Conservation (phyloP, 2,888 invertebrate species). For the Thereva unica region DNA sequence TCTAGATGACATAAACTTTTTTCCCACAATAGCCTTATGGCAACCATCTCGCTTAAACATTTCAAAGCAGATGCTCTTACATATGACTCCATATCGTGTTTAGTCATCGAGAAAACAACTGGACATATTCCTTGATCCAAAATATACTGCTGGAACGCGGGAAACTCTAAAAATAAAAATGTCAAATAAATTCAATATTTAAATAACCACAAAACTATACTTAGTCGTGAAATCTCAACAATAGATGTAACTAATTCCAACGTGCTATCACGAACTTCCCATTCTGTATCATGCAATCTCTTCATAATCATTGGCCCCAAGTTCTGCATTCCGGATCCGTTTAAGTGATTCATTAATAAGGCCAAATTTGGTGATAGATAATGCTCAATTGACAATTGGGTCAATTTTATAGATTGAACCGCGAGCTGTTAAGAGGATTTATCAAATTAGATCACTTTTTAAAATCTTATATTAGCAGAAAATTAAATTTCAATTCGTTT, state of each 20-base stretch:
- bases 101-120: constrained; percentile 67
- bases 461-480: no score
- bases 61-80: constrained; percentile 76
- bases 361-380: constrained; percentile 79
- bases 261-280: constrained; percentile 81
- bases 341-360: constrained; percentile 68
- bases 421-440: constrained; percentile 63
- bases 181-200: not conserved
- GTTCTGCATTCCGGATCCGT: constrained; percentile 67
- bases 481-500: no score
- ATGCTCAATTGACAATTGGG: constrained; percentile 71
- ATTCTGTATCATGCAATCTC: constrained; percentile 72
- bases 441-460: not conserved
- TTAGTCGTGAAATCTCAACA: constrained; percentile 69
- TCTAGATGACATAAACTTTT: constrained; percentile 63
- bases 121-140: constrained; percentile 67
- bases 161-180: constrained; percentile 65
- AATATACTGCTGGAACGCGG: constrained; percentile 74
- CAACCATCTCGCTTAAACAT: constrained; percentile 70
- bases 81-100: constrained; percentile 73
- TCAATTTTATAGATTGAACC: constrained; percentile 71
- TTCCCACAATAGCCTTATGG: constrained; percentile 71
- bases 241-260: constrained; percentile 73
- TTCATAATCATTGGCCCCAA: constrained; percentile 70
- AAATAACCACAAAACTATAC: constrained; percentile 60